Evolutionary conservation across 2,797 vertebrate genomes (phyloP).

Genomic region (Sebastes goodei): DNA sequence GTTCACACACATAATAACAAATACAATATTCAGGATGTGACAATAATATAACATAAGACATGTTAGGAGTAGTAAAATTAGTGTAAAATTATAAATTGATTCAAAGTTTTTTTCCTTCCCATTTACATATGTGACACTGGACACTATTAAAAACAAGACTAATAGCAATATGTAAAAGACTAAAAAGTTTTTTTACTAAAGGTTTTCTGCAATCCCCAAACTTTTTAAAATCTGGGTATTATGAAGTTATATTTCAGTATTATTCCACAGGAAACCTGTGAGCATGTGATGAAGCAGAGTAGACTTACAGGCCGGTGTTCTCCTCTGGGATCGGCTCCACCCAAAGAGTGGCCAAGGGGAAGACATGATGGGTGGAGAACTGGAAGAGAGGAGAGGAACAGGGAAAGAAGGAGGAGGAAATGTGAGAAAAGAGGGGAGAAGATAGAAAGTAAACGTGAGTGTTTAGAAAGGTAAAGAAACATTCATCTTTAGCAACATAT

Average conservation of each 20-base stretch:
- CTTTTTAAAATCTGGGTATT: not conserved
- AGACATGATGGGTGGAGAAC: slow-evolving; percentile 98
- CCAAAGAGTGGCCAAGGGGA: slow-evolving; percentile 93
- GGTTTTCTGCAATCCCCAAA: too few relatives aligned
- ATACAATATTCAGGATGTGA: not conserved
- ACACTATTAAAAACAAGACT: not conserved
- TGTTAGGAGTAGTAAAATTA: not conserved
- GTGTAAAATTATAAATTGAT: too few relatives aligned
- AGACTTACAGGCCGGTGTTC: slow-evolving; percentile 88
- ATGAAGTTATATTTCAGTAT: not conserved
- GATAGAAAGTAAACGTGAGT: not conserved
- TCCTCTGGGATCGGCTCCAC: slow-evolving; percentile 94
- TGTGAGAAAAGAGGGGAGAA: not conserved
- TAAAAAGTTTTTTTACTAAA: too few relatives aligned
- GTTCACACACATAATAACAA: slow-evolving; percentile 9
- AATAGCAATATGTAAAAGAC: not conserved
- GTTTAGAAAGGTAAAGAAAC: not conserved
- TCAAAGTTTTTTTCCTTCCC: too few relatives aligned
- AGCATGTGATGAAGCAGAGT: not conserved
- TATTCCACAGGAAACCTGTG: not conserved
- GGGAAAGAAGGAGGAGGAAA: not conserved
- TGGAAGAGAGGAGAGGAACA: slow-evolving; percentile 62
- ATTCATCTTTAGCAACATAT: not conserved
- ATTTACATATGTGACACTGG: too few relatives aligned
- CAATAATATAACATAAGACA: not conserved